A percentile compares a stretch with the other conserved stretches of the same genome.
Evolutionary conservation across 2,113 vertebrate species (phyloP).

Genomic region (Cyanocitta stelleri): DNA sequence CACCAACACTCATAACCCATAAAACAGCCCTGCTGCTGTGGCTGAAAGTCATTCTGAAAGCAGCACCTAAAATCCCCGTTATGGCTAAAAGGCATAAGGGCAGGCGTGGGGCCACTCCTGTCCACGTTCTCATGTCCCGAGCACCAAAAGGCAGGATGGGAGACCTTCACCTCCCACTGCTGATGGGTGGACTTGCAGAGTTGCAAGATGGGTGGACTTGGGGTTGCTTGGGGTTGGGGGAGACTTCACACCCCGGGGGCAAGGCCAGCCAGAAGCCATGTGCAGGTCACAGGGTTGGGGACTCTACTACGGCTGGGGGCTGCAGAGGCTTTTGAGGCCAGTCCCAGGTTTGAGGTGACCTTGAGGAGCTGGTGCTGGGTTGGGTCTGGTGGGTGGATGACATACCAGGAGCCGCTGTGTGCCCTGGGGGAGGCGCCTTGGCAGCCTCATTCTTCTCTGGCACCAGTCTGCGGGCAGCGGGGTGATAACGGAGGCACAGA

Average conservation of each 20-base stretch:
- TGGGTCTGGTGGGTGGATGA: neutral
- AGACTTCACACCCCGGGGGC: neutral
- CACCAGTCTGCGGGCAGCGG: neutral
- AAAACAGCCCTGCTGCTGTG: neutral
- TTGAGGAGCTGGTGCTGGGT: neutral
- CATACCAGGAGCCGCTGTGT: neutral
- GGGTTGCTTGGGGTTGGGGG: neutral
- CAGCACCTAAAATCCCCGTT: neutral
- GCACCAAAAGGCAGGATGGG: neutral
- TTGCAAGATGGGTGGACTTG: neutral
- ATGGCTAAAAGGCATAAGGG: neutral
- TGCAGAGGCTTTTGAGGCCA: neutral
- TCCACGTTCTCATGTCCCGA: accelerated
- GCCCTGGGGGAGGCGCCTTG: neutral
- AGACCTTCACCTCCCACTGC: neutral
- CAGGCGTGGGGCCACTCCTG: neutral
- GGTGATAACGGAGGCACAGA: neutral
- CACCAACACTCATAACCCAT: neutral
- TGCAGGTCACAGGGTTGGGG: accelerated
- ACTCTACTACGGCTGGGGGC: neutral
- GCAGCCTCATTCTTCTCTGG: neutral
- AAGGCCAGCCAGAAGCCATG: accelerated
- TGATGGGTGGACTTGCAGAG: neutral
- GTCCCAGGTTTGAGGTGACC: neutral
- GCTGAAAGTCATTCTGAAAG: neutral